Base-by-base conservation (phyloP, 2,797 vertebrate genomes). In the Nasua narica region DNA sequence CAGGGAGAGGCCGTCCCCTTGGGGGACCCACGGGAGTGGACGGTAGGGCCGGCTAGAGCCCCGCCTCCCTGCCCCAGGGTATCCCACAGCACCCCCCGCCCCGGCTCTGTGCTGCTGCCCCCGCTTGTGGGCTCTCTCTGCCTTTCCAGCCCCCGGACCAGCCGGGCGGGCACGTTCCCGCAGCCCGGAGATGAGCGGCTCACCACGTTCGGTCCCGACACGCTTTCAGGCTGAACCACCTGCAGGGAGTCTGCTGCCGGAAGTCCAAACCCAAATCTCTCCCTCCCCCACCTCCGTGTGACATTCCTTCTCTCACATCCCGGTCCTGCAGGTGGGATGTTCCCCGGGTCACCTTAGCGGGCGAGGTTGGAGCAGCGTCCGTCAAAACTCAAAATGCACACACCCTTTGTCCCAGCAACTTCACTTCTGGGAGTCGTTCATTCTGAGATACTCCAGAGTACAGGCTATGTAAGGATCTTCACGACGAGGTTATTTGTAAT, bases 371-470 rank as follows among this genome's bases (percentile, higher is more conserved):
- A 21, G 6, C 46, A 70, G 9, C 0, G 1, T 87, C 76, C 35
- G 23, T 70, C 65, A 79, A 56, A 84, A 91, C 56, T 76, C 52
- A 35, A 43, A 85, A 78, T 7, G 19, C 78, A 52, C 2, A 1
- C 15, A 62, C 11, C 12, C 37, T 77, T 82, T 67, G 40, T 72
- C 84, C 29, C 6, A 70, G 72, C 43, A n/a, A 65, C 32, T 90
- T 21, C 87, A 70, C 58, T 74, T 43, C 23, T 29, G 35, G 52
- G 52, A 27, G 65, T 29, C 19, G 7, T 67, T 94, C 70, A 72
- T 69, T 92, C 76, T 76, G 90, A 97, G 90, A 69, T 52, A 72
- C 52, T 29, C 15, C 15, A 7, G 83, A 81, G 48, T 27, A 82
- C 40, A 72, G 35, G 69, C 60, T 77, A 23, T 70, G 10, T 21